Conservation (phyloP, 2,888 invertebrate genomes). For the Pristionchus exspectatus region DNA sequence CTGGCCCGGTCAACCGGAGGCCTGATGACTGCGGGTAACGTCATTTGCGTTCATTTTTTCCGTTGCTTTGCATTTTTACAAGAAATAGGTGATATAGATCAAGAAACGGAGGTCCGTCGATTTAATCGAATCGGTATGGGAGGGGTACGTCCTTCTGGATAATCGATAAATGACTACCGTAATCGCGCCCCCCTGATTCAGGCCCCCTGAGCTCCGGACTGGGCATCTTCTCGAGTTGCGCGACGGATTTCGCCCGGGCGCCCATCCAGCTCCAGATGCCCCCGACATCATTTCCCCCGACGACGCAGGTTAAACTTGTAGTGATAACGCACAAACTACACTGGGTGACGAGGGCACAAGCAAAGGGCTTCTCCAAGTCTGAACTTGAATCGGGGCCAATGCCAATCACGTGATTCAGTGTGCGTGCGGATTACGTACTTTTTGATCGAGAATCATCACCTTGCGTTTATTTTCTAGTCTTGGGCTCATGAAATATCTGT, state of each 20-base stretch:
- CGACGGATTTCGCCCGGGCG: not conserved
- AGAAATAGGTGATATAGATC: too few relatives aligned
- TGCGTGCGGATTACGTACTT: not conserved
- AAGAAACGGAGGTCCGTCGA: too few relatives aligned
- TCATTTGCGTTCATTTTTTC: too few relatives aligned
- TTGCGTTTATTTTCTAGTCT: too few relatives aligned
- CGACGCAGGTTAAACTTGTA: not conserved
- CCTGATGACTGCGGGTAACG: conserved; percentile 39
- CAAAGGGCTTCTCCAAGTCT: conserved; percentile 2
- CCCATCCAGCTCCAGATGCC: conserved; percentile 53
- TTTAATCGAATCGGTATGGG: too few relatives aligned
- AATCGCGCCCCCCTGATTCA: not conserved
- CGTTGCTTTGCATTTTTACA: too few relatives aligned
- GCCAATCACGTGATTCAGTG: conserved; percentile 11
- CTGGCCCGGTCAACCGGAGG: conserved; percentile 29
- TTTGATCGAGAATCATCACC: not conserved
- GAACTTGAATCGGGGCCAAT: not conserved
- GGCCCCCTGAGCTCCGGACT: conserved; percentile 34
- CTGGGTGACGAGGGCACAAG: not conserved
- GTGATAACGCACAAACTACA: conserved; percentile 32
- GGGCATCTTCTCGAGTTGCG: conserved; percentile 31
- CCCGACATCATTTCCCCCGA: conserved; percentile 25
- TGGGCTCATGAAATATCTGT: too few relatives aligned
- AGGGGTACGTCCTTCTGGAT: too few relatives aligned
- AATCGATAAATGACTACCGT: not conserved